These are phyloP conservation scores for Dermochelys coriacea DNA, from an alignment of 2,797 vertebrate genomes.

Conservation along the genomic window DNA sequence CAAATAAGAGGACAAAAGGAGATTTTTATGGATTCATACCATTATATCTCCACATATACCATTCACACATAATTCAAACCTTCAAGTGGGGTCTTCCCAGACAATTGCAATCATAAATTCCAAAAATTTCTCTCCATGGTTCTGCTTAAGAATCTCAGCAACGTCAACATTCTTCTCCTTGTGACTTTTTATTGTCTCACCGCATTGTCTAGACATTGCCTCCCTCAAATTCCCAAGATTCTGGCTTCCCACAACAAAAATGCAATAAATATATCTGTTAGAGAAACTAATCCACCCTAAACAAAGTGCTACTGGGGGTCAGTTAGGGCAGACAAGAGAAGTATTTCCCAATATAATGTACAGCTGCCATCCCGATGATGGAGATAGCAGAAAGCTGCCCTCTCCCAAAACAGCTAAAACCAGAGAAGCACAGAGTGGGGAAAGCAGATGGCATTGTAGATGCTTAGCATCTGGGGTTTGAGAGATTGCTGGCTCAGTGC, in stretches of 20 bases:
- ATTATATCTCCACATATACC: not conserved
- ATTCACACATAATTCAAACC: not conserved
- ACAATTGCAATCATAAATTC: not conserved
- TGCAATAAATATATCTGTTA: not conserved
- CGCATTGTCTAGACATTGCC: not conserved
- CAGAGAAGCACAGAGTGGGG: not conserved
- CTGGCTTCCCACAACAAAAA: not conserved
- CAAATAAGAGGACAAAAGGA: not conserved
- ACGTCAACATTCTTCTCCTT: not conserved
- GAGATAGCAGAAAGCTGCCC: not conserved
- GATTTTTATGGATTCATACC: not conserved
- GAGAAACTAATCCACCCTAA: not conserved
- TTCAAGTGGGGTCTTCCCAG: not conserved
- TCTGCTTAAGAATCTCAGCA: not conserved
- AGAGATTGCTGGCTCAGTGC: not conserved
- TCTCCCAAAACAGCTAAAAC: not conserved
- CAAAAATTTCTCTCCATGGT: not conserved
- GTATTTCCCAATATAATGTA: not conserved
- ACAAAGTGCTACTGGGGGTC: not conserved
- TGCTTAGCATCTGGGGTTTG: not conserved
- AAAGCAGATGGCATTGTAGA: not conserved
- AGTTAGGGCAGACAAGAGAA: not conserved
- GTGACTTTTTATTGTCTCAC: not conserved
- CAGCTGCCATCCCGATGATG: not conserved
- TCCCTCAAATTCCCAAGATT: not conserved